Evolutionary conservation across 2,888 invertebrate genomes (phyloP), one percentile per base, ranked within the genome.

Genomic region (Thyatira batis): DNA sequence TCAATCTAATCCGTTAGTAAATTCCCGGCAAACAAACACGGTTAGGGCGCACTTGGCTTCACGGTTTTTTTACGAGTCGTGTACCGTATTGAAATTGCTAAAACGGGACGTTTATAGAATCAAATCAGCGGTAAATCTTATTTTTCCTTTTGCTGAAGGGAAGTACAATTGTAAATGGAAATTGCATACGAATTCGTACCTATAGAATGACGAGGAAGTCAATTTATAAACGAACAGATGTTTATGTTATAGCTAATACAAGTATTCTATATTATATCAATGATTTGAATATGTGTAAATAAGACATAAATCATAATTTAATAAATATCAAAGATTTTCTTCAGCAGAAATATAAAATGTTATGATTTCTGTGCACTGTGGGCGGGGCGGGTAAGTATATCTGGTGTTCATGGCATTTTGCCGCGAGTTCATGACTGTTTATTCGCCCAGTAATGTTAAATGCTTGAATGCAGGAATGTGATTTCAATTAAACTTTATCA

Each of bases 1-100:
- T 79, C 71, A 73, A 78, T 79, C 63, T 65, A 8, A 68, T 63
- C 67, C 63, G 67, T 73, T 72, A 68, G 69, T 65, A 75, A 73
- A 69, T 67, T 70, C 68, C 60, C 63, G 28, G 43, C 57, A 58
- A 66, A 69, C 67, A 69, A 67, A 73, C 60, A 60, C 52, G 55
- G 60, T 63, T 64, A 60, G 57, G 39, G 50, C 20, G 49, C 43
- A 25, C 33, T 33, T 27, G 33, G 25, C 13, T 48, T 30, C 30
- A 23, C 33, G 28, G 9, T 30, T 23, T n/a, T 6, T 49, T 33
- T 39, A 20, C 20, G 20, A 11, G 17, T 20, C 13, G 20, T 44
- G 8, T 17, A 28, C 1, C 10, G 48, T 27, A 48, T 20, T 48
- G 27, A 48, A 48, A 48, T 46, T 9, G 27, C 8, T 46, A 11